Percentiles rank a stretch among this genome's conserved stretches.
These are phyloP conservation scores for Lasius platythorax DNA, from an alignment of 2,888 invertebrate genomes.

Conservation along the genomic window DNA sequence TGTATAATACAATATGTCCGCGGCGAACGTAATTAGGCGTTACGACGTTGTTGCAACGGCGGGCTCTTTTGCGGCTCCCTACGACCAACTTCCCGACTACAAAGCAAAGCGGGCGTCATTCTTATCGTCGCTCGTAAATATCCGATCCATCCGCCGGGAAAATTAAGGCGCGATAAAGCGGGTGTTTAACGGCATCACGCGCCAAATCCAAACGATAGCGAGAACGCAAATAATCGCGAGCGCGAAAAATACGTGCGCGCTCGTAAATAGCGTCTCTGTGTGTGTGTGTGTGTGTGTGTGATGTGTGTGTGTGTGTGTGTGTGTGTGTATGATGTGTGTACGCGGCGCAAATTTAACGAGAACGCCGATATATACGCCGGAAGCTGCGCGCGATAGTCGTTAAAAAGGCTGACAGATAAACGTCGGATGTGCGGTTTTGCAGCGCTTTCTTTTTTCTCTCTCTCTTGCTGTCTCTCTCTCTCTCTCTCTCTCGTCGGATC, in stretches of 20 bases:
- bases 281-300: neutral
- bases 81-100: slow-evolving; percentile 21
- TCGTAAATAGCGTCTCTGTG: slow-evolving; percentile 62
- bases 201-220: slow-evolving; percentile 17
- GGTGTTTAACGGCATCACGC: slow-evolving; percentile 13
- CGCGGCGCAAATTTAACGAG: slow-evolving; percentile 72
- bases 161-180: slow-evolving; percentile 32
- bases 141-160: slow-evolving; percentile 33
- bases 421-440: slow-evolving; percentile 36
- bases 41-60: slow-evolving; percentile 39
- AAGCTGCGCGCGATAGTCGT: slow-evolving; percentile 77
- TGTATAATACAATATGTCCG: slow-evolving; percentile 26
- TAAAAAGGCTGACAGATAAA: slow-evolving; percentile 72
- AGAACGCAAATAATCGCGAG: slow-evolving; percentile 19
- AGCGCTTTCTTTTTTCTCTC: slow-evolving; percentile 37
- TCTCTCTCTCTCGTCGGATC: neutral
- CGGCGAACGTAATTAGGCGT: slow-evolving; percentile 53
- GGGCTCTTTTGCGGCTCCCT: slow-evolving; percentile 32
- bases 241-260: slow-evolving; percentile 64
- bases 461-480: neutral
- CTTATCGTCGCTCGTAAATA: slow-evolving; percentile 53
- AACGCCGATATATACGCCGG: slow-evolving; percentile 68
- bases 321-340: neutral
- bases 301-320: neutral
- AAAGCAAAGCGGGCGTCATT: slow-evolving; percentile 25